Base-by-base conservation (phyloP, 2,888 invertebrate genomes). In the Resseliella maxima region DNA sequence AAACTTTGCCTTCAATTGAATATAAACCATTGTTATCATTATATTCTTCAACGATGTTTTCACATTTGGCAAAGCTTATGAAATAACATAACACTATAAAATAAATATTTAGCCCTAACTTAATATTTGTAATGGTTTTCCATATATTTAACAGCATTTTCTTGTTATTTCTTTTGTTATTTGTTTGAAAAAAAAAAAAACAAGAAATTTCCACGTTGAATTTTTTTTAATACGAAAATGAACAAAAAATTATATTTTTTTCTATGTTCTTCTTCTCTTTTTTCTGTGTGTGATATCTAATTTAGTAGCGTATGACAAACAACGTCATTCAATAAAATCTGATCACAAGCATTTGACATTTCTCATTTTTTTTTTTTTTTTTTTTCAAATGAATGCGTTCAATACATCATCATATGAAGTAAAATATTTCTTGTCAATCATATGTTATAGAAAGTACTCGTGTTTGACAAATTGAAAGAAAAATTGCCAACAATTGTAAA, bases 1-100 rank as follows among this genome's bases (percentile, higher is more conserved):
- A 95, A 5, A 96, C 95, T 92, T 94, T 94, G 35, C 97, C 97
- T 91, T 97, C 97, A 85, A 97, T 95, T 50, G 93, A 92, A 89
- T 95, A 95, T 87, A 94, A 92, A 86, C 94, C 94, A 86, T 46
- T 45, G 46, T 27, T 45, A 0, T 10, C 31, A 46, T 85, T 46
- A 18, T 45, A 85, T 45, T 85, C 85, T 5, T 85, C 85, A 1
- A 85, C 38, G 1, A 85, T 12, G 27, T 45, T 85, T 45, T 85
- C 85, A 83, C 83, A 36, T 27, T 83, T 83, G 2, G n/a, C 24
- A 83, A 38, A 83, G 36, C 38, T 36, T n/a, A 38, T 83, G 12
- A 36, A 36, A 36, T n/a, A 83, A 38, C 36, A 38, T 38, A 83
- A 21, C 38, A 24, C 83, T 38, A 83, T 38, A 8, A 83, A n/a